Evolutionary conservation across 2,113 vertebrate genomes (phyloP).

Genomic region (Pandion haliaetus): DNA sequence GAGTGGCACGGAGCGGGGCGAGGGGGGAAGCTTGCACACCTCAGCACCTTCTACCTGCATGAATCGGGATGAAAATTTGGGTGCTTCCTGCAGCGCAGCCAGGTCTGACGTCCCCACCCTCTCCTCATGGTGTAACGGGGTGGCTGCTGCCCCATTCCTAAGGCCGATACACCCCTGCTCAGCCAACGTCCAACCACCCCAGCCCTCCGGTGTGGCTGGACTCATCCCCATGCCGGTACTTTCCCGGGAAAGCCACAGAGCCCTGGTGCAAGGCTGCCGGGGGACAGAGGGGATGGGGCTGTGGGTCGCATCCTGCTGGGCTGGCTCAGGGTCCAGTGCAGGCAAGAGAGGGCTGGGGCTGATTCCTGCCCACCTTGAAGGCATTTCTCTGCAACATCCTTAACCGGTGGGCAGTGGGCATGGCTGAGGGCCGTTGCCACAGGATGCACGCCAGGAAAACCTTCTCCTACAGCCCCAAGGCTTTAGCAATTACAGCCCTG

Average conservation of each 20-base stretch:
- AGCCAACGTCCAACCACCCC: rapidly evolving
- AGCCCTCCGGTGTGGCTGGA: rapidly evolving
- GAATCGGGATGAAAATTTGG: neutral
- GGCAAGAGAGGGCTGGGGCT: neutral
- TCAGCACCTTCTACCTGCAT: neutral
- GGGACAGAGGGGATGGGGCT: neutral
- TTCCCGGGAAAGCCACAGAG: neutral
- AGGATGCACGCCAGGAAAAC: neutral
- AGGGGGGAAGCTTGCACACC: neutral
- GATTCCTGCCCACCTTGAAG: neutral
- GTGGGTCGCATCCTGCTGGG: neutral
- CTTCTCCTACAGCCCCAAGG: neutral
- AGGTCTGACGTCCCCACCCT: neutral
- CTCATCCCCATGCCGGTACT: rapidly evolving
- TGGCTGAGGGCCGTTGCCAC: neutral
- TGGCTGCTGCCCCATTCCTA: neutral
- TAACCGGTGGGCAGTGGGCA: neutral
- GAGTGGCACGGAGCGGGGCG: neutral
- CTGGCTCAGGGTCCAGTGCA: neutral
- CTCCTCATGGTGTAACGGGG: rapidly evolving
- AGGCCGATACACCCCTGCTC: too few species aligned
- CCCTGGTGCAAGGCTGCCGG: neutral
- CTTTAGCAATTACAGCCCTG: neutral
- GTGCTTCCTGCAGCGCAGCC: neutral
- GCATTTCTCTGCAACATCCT: neutral